Percentiles rank a stretch among this genome's conserved stretches.
Evolutionary conservation across 2,888 invertebrate genomes (phyloP).

Genomic region (Dryadula phaetusa): DNA sequence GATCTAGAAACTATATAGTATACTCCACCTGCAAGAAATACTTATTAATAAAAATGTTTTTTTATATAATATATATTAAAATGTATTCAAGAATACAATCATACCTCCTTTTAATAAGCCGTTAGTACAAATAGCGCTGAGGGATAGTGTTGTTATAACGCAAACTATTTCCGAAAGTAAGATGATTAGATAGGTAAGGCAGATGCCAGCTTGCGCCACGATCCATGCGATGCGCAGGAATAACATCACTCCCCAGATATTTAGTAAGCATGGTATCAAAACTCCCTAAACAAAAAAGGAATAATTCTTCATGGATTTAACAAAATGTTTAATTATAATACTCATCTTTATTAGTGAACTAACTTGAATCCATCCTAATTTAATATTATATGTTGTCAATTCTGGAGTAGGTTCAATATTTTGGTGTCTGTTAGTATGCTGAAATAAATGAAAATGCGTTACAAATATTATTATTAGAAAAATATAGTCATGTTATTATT

Average conservation of each 20-base stretch:
- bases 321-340: background rate
- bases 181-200: conserved; percentile 86
- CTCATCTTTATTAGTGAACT: background rate
- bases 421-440: background rate
- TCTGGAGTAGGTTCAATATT: conserved; percentile 53
- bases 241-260: conserved; percentile 98
- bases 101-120: conserved; percentile 96
- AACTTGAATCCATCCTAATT: conserved; percentile 90
- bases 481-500: background rate
- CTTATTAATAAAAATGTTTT: conserved; percentile 38
- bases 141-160: conserved; percentile 90
- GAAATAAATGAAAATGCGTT: background rate
- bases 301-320: background rate
- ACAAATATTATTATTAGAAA: too few species aligned
- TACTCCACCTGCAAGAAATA: conserved; percentile 87
- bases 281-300: conserved; percentile 85
- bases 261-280: conserved; percentile 93
- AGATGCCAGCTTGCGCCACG: conserved; percentile 94
- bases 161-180: conserved; percentile 89
- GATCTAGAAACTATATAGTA: conserved; percentile 97
- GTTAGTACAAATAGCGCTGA: conserved; percentile 93
- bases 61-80: background rate
- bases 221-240: conserved; percentile 97
- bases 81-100: conserved; percentile 39
- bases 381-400: conserved; percentile 76